Evolutionary conservation across 2,888 invertebrate genomes (phyloP).

Genomic region (Automeris io): DNA sequence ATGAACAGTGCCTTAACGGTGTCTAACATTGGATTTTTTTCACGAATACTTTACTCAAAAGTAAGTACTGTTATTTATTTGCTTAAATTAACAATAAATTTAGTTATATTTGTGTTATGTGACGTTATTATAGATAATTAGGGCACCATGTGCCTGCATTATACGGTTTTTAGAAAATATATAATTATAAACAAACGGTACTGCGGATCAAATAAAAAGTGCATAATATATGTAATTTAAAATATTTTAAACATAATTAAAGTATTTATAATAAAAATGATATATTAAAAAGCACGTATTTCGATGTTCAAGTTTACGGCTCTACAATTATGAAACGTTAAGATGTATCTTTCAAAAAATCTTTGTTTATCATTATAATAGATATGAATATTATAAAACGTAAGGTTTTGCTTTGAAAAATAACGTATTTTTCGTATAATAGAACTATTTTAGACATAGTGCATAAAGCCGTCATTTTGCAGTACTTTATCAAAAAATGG

Average conservation of each 20-base stretch:
- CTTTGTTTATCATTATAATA: background rate
- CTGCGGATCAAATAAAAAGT: background rate
- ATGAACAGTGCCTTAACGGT: constrained; percentile 20
- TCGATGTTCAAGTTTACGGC: constrained; percentile 1
- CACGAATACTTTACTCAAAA: constrained; percentile 17
- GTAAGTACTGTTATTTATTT: constrained; percentile 37
- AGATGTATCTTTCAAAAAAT: background rate
- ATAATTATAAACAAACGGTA: background rate
- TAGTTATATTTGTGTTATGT: background rate
- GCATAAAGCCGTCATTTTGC: background rate
- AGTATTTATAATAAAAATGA: background rate
- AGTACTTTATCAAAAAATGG: background rate
- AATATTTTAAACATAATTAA: background rate
- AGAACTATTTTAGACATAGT: background rate
- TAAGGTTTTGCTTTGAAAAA: background rate
- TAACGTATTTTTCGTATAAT: background rate
- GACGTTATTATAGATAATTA: background rate
- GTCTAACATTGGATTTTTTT: constrained; percentile 29
- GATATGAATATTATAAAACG: background rate
- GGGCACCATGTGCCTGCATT: background rate
- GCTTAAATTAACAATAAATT: background rate
- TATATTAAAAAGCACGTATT: background rate
- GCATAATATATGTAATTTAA: background rate
- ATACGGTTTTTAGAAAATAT: background rate
- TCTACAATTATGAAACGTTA: background rate